phyloP scores from a whole-genome alignment of 2,113 vertebrate genomes.

The Panthera tigris region DNA sequence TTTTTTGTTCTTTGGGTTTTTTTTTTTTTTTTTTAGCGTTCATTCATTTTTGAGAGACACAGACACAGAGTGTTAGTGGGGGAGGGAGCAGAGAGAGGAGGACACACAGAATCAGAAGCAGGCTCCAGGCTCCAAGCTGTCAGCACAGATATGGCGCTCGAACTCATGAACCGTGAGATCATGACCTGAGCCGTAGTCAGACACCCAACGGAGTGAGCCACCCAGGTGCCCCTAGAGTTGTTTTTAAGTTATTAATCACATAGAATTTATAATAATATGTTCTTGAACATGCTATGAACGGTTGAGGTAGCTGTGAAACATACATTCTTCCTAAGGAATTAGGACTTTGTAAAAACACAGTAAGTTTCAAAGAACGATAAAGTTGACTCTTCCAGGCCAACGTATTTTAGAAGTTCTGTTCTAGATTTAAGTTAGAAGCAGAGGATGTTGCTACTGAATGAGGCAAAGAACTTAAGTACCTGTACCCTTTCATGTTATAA shows the following conservation, averaged over 20 bases:
- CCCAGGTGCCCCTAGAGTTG: background rate
- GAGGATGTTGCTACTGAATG: background rate
- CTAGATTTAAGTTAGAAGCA: background rate
- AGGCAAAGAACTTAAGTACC: background rate
- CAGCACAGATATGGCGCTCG: too few species aligned
- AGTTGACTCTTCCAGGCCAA: background rate
- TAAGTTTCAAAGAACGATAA: background rate
- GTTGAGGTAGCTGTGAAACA: background rate
- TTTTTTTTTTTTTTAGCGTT: too few species aligned
- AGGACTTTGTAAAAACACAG: background rate
- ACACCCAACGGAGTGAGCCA: too few species aligned
- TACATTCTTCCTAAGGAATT: background rate
- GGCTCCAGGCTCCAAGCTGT: too few species aligned
- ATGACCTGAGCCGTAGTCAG: too few species aligned
- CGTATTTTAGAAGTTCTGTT: background rate
- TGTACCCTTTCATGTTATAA: background rate
- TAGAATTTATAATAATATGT: background rate
- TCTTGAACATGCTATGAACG: background rate
- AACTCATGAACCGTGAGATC: too few species aligned
- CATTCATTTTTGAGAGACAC: too few species aligned
- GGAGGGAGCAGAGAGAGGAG: too few species aligned
- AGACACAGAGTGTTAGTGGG: too few species aligned
- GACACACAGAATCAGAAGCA: too few species aligned
- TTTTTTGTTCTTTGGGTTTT: background rate
- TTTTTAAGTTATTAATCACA: background rate